Percentiles rank a stretch among this genome's conserved stretches.
Evolutionary conservation across 2,888 invertebrate genomes (phyloP).

Genomic region (Drosophila parthenogenetica): DNA sequence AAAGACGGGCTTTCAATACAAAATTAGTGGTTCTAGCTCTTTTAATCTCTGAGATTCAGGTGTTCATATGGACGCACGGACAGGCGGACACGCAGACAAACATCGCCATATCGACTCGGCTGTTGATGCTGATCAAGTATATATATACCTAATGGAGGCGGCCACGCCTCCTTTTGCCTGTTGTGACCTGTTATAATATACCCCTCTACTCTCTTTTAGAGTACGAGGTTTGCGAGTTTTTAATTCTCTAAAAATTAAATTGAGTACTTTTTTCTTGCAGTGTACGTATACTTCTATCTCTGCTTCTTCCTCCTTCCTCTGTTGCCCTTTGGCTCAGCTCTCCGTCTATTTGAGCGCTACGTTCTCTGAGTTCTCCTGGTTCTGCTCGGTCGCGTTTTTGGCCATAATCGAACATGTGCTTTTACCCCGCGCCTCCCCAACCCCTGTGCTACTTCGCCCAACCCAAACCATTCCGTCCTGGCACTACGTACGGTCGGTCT

Average conservation of each 20-base stretch:
- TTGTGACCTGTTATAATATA: too few relatives aligned
- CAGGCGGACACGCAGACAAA: too few relatives aligned
- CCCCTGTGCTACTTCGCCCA: not conserved
- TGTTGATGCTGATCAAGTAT: too few relatives aligned
- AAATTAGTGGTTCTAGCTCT: too few relatives aligned
- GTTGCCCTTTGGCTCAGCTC: slow-evolving; percentile 8
- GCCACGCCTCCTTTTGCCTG: too few relatives aligned
- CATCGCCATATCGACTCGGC: too few relatives aligned
- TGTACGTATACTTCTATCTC: not conserved
- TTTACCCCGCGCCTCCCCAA: not conserved
- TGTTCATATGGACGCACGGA: too few relatives aligned
- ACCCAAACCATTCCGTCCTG: not conserved
- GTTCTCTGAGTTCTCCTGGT: slow-evolving; percentile 55
- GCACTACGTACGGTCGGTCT: not conserved
- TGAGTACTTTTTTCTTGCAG: not conserved
- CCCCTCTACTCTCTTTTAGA: too few relatives aligned
- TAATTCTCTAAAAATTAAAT: not conserved
- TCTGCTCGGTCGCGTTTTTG: slow-evolving; percentile 82
- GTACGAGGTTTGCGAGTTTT: too few relatives aligned
- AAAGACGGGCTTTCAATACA: too few relatives aligned
- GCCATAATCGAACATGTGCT: slow-evolving; percentile 70
- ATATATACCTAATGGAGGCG: too few relatives aligned
- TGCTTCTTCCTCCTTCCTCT: not conserved
- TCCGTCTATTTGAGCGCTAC: slow-evolving; percentile 6
- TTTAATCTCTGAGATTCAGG: too few relatives aligned